These are phyloP conservation scores for Mayetiola destructor DNA, from an alignment of 2,888 invertebrate genomes.

Conservation along the genomic window DNA sequence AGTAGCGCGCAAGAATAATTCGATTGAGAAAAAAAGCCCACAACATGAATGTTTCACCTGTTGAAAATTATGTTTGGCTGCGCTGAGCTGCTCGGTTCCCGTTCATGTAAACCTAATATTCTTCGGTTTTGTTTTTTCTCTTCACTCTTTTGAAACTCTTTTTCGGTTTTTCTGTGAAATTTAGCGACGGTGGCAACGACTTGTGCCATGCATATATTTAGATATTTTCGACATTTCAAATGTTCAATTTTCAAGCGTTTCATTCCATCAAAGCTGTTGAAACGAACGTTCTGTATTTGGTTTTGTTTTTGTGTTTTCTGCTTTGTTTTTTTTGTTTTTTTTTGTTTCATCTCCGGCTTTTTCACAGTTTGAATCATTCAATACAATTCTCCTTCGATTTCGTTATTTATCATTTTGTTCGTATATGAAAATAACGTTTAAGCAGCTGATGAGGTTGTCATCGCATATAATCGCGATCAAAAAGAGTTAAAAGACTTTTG, in stretches of 20 bases:
- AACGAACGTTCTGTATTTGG: background rate
- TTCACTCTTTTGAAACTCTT: too few relatives aligned
- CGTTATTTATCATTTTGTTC: background rate
- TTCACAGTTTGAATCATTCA: background rate
- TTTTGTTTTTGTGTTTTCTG: background rate
- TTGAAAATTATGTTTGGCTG: slow-evolving; percentile 7
- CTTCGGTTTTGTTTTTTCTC: background rate
- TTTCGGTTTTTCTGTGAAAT: background rate
- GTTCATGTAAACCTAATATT: background rate
- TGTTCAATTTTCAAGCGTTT: background rate
- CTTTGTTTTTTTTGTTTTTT: background rate
- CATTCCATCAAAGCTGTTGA: too few relatives aligned
- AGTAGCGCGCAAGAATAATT: too few relatives aligned
- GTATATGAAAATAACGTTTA: slow-evolving; percentile 3
- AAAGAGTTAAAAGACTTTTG: slow-evolving; percentile 8
- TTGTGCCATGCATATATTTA: slow-evolving; percentile 10
- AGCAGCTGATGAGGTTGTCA: slow-evolving; percentile 12
- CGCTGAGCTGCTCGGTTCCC: background rate
- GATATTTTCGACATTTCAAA: background rate
- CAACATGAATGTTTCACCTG: slow-evolving; percentile 7
- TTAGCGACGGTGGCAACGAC: background rate
- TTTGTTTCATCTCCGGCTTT: background rate
- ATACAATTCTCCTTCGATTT: background rate
- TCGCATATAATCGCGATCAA: slow-evolving; percentile 2
- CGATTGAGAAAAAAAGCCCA: too few relatives aligned